A percentile compares a stretch with the other conserved stretches of the same genome.
Evolutionary conservation across 2,888 invertebrate species (phyloP).

Genomic region (Melinaea menophilus): DNA sequence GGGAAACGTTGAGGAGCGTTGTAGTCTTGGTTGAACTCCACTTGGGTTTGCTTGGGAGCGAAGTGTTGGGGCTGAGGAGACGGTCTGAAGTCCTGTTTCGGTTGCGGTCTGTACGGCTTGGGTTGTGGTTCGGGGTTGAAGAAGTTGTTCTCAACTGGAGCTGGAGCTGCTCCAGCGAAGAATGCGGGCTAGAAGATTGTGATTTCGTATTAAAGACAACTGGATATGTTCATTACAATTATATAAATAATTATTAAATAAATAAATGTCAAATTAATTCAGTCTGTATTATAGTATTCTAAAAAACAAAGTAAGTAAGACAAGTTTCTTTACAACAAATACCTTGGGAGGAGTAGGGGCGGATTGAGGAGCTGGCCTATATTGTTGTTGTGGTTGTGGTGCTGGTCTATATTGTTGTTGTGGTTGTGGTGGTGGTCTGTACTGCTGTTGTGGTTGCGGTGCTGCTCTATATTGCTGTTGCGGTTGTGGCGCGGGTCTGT

Average conservation of each 20-base stretch:
- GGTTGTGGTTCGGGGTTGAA: conserved; percentile 58
- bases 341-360: conserved; percentile 64
- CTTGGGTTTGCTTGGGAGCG: conserved; percentile 43
- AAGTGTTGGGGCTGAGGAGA: conserved; percentile 46
- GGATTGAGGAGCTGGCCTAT: conserved; percentile 42
- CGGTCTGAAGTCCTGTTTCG: conserved; percentile 61
- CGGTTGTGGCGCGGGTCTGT: conserved; percentile 34
- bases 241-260: neutral
- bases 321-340: conserved; percentile 2
- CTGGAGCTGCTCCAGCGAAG: conserved; percentile 67
- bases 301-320: too few species aligned
- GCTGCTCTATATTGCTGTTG: conserved; percentile 39
- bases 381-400: conserved; percentile 36
- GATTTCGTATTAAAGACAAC: neutral
- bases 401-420: conserved; percentile 35
- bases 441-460: conserved; percentile 44
- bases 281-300: neutral
- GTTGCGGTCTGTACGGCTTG: conserved; percentile 53
- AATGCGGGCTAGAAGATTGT: conserved; percentile 58
- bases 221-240: neutral
- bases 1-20: conserved; percentile 39
- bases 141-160: conserved; percentile 46
- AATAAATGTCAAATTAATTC: neutral
- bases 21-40: conserved; percentile 49
- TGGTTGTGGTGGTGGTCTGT: conserved; percentile 41